Base-by-base conservation (phyloP, 2,797 vertebrate genomes). In the Trachops cirrhosus region DNA sequence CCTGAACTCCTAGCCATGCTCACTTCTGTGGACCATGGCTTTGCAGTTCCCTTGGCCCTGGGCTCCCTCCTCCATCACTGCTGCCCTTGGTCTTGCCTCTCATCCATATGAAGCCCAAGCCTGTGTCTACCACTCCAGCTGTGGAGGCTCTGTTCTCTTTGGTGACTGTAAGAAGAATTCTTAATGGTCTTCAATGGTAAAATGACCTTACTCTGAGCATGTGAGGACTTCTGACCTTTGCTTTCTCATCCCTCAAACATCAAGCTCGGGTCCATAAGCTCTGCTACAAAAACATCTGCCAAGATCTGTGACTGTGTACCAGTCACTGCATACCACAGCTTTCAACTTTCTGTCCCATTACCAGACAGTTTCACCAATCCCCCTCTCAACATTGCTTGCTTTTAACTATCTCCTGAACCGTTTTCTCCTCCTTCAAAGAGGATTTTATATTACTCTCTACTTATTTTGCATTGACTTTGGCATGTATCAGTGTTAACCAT, bases 401-500 rank as follows among this genome's bases (percentile, higher is more conserved):
- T 64, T 78, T 89, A 67, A 73, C 74, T 77, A 34, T 86, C 41
- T 59, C 73, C 54, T 67, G 29, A 78, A 89, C 41, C 8, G 74
- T 83, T 67, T 48, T 64, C 92, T 73, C 19, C 37, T 90, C 5
- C n/a, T 68, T 74, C 68, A 26, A 68, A 82, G 24, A 91, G 15
- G 34, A 50, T 54, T 95, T 96, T 62, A 46, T 83, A 85, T 93
- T 71, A 14, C 37, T 89, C 50, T 64, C 44, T 71, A 74, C 85
- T 86, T 64, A 32, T 26, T 91, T 91, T 59, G 48, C 80, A 52
- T 46, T 46, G 71, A 91, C 64, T 67, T 52, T 95, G 89, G 73
- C 77, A 67, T 46, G 14, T 82, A n/a, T 92, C 92, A 96, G 59
- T 48, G 29, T 34, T 96, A 97, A 97, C 96, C 44, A 9, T 62